A percentile compares a stretch with the other conserved stretches of the same genome.
Conservation (phyloP, 2,113 vertebrate species). For the Archilochus colubris region DNA sequence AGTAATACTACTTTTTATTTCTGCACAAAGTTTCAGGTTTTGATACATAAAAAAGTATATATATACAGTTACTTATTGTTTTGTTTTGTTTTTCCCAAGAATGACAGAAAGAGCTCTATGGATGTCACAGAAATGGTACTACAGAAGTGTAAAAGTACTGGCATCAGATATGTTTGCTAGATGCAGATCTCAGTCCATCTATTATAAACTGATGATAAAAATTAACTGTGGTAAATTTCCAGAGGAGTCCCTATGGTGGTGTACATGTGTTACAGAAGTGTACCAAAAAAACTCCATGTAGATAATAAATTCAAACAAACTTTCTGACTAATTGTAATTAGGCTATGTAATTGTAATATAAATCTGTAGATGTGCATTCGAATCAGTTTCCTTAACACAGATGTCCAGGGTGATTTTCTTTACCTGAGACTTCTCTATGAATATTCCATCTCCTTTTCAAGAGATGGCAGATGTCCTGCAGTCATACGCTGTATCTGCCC, state of each 20-base stretch:
- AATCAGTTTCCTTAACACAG: background rate
- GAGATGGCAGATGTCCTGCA: background rate
- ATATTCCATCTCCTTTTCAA: background rate
- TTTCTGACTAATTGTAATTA: background rate
- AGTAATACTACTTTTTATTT: background rate
- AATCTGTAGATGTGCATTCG: background rate
- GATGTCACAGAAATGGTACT: background rate
- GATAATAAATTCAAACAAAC: too few species aligned
- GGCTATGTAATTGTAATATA: background rate
- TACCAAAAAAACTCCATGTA: too few species aligned
- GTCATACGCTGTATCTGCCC: background rate
- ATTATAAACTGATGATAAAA: background rate
- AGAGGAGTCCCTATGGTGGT: background rate
- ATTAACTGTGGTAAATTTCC: background rate
- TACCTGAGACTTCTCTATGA: background rate
- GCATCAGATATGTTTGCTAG: background rate
- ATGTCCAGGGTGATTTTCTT: background rate
- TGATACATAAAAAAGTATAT: background rate
- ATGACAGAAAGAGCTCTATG: background rate
- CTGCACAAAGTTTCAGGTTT: background rate
- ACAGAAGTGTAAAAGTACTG: background rate
- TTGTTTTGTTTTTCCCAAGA: background rate
- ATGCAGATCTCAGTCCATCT: background rate
- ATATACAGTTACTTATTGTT: background rate
- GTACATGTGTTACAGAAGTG: background rate